These are phyloP conservation scores for Phrynocephalus vlangalii DNA, from an alignment of 2,797 vertebrate species.

Conservation along the genomic window DNA sequence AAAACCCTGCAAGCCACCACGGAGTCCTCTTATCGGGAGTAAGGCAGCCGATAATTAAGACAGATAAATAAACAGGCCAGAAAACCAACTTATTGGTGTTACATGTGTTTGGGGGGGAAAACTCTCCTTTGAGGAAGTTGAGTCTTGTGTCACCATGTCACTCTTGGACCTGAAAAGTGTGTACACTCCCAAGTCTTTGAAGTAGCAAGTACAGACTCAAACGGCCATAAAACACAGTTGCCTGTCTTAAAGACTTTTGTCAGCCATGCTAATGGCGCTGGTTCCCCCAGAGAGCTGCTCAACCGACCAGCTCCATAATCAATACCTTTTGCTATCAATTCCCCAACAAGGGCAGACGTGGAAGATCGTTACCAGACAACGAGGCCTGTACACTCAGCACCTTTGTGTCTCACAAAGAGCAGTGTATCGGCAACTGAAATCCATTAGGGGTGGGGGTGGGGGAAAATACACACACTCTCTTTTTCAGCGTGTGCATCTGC, in stretches of 20 bases:
- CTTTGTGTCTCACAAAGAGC: slow-evolving; percentile 5
- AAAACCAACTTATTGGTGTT: background rate
- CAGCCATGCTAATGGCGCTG: background rate
- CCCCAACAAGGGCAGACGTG: slow-evolving; percentile 26
- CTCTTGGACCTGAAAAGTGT: background rate
- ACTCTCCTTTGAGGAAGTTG: background rate
- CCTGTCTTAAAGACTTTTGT: background rate
- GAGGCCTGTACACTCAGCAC: slow-evolving; percentile 16
- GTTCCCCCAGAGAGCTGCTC: slow-evolving; percentile 12
- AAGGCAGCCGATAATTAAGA: no score
- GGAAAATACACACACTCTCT: background rate
- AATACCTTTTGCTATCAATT: slow-evolving; percentile 31
- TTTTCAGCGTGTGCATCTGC: background rate
- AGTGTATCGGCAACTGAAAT: background rate
- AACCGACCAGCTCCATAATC: slow-evolving; percentile 23
- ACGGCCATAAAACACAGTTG: background rate
- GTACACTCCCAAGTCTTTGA: background rate
- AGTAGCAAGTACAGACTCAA: background rate
- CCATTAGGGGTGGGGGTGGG: background rate
- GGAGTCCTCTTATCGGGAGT: no score
- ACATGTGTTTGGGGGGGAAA: background rate
- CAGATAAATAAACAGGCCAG: no score
- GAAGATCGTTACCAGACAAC: slow-evolving; percentile 7
- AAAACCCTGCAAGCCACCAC: no score
- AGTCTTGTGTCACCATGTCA: background rate